Percentiles rank a stretch among this genome's conserved stretches.
These are phyloP conservation scores for Scaptomyza parva DNA, from an alignment of 2,888 invertebrate genomes.

Conservation along the genomic window DNA sequence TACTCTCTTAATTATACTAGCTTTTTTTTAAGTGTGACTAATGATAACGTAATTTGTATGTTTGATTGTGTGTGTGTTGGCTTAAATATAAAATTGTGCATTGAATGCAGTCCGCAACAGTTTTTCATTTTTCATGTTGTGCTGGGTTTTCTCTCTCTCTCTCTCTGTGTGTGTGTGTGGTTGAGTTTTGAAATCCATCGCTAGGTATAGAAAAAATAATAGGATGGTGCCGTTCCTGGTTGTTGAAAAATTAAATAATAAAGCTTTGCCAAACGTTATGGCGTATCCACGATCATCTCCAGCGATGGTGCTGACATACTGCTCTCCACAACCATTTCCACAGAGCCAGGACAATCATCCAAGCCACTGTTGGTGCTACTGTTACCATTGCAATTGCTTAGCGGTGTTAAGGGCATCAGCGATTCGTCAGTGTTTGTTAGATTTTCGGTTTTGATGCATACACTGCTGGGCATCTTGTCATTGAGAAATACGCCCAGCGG, in stretches of 20 bases:
- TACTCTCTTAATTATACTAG: constrained; percentile 20
- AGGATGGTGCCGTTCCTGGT: constrained; percentile 48
- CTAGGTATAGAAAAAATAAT: constrained; percentile 50
- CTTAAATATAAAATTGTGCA: constrained; percentile 45
- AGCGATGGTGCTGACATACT: constrained; percentile 38
- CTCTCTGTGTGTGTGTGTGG: constrained; percentile 6
- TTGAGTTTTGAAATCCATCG: constrained; percentile 50
- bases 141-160: constrained; percentile 42
- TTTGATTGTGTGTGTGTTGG: constrained; percentile 1
- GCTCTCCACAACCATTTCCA: constrained; percentile 53
- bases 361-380: constrained; percentile 26
- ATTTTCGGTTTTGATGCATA: constrained; percentile 39
- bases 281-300: constrained; percentile 55
- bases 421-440: constrained; percentile 42
- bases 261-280: constrained; percentile 58
- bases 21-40: constrained; percentile 3
- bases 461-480: constrained; percentile 51
- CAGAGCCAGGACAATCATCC: constrained; percentile 64
- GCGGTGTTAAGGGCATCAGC: constrained; percentile 53
- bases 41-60: constrained; percentile 2
- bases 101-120: constrained; percentile 57
- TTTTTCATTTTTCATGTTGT: constrained; percentile 46
- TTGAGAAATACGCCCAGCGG: constrained; percentile 72
- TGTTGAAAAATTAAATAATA: constrained; percentile 62
- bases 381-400: constrained; percentile 47